Base-by-base conservation (phyloP, 2,797 vertebrate genomes). In the Chaunax sp. region DNA sequence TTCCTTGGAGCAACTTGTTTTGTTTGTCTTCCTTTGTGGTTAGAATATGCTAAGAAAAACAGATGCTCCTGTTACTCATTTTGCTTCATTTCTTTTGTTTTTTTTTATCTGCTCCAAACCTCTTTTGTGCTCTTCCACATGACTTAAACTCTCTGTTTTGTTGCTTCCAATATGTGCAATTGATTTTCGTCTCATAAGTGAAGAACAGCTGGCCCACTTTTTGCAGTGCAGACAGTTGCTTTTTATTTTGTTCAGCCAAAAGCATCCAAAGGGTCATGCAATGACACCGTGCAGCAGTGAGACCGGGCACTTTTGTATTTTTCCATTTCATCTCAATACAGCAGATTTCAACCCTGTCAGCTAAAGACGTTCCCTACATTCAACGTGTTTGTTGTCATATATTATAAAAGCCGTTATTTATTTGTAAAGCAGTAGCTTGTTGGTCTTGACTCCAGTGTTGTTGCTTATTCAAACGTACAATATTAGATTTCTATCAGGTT, bases 1-100 rank as follows among this genome's bases (percentile, higher is more conserved):
- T 25, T 22, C 10, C 14, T 25, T 14, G 30, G 0, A 49, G 10
- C 14, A 45, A 40, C 5, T 9, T 49, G 18, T 41, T 72, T 68
- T 64, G 35, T 76, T 54, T 64, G 40, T 59, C 74, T 40, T 35
- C 49, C 56, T 69, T 65, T 80, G 75, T 64, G 73, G 65, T 66
- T 61, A 75, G 22, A 71, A 38, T 26, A 66, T 14, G 11, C 12
- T 50, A 33, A 64, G 10, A 10, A 44, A 44, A 65, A 69, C 64
- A 75, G 50, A 59, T 79, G 65, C 41, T 57, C 26, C 65, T 66
- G 18, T 46, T 67, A 64, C 64, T 68, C 6, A 61, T 73, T 78
- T 60, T n/a, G 8, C 35, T 65, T 13, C n/a, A 15, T 33, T 47
- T 40, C 22, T 65, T 28, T 41, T 11, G 53, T 60, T 52, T 33